Percentiles rank a stretch among this genome's conserved stretches.
phyloP scores from a whole-genome alignment of 2,113 vertebrate genomes.

The Ceyx melanurus region DNA sequence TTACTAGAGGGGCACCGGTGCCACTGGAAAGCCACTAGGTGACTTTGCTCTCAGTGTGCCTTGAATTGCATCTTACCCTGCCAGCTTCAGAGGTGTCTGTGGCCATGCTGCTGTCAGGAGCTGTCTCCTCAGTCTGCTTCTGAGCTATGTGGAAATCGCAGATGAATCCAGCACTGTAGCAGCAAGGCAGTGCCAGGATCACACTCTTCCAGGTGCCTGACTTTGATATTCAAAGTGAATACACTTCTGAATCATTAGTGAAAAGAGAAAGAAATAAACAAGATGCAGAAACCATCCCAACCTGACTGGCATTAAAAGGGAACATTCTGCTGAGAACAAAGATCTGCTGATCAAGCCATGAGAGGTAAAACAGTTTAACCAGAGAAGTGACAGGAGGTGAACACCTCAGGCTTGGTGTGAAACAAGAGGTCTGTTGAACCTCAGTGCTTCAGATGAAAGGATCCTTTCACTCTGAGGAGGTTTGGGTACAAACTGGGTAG shows the following conservation, averaged over 20 bases:
- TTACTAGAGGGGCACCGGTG: neutral
- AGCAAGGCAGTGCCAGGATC: neutral
- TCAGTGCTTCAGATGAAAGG: neutral
- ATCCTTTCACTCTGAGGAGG: neutral
- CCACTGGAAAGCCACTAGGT: neutral
- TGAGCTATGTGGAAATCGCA: neutral
- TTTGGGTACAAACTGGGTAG: neutral
- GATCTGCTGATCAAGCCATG: neutral
- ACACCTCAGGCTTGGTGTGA: neutral
- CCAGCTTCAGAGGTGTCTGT: neutral
- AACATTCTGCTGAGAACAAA: neutral
- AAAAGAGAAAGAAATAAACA: neutral
- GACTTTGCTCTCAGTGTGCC: neutral
- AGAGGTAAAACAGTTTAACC: neutral
- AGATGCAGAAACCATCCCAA: neutral
- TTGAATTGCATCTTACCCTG: neutral
- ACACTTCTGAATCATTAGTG: neutral
- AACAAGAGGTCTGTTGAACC: slow-evolving; percentile 26
- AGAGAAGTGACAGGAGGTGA: slow-evolving; percentile 11
- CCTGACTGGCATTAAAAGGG: neutral
- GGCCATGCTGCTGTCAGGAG: neutral
- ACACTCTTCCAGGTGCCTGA: neutral
- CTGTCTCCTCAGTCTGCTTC: neutral
- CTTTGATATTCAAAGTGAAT: neutral
- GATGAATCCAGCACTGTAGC: neutral